These are phyloP conservation scores for Zaprionus tsacasi DNA, from an alignment of 1,140 invertebrate species.

Conservation along the genomic window DNA sequence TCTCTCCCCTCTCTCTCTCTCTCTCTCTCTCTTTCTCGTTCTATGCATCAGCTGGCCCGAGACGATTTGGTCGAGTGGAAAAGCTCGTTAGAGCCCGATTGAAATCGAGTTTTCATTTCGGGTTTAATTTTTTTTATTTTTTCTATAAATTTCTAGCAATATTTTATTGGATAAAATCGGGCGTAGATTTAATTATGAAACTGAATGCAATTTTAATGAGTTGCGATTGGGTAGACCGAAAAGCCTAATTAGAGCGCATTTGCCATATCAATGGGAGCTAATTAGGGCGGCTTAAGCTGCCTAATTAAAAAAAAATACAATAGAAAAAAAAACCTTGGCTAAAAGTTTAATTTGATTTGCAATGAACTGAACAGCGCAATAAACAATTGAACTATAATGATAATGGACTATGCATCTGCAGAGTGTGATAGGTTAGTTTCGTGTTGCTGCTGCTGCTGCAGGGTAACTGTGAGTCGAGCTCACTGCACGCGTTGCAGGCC, in stretches of 20 bases:
- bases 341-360: background rate
- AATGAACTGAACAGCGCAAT: background rate
- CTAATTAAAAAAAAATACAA: background rate
- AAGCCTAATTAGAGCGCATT: conserved; percentile 13
- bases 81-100: conserved; percentile 31
- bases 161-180: conserved; percentile 2
- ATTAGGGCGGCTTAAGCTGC: conserved; percentile 12
- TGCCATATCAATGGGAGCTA: conserved; percentile 4
- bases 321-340: background rate
- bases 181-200: conserved; percentile 21
- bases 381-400: background rate
- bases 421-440: background rate
- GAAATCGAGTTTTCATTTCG: conserved; percentile 3
- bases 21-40: background rate
- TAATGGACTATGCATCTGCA: background rate
- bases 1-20: background rate
- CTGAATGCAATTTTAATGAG: conserved; percentile 28
- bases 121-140: background rate
- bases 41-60: conserved; percentile 10
- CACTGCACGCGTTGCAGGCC: background rate
- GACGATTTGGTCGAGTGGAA: conserved; percentile 5
- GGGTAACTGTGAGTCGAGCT: background rate
- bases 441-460: background rate
- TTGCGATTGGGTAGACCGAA: conserved; percentile 8
- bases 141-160: background rate